Evolutionary conservation across 2,113 vertebrate species (phyloP).

Genomic region (Galemys pyrenaicus): DNA sequence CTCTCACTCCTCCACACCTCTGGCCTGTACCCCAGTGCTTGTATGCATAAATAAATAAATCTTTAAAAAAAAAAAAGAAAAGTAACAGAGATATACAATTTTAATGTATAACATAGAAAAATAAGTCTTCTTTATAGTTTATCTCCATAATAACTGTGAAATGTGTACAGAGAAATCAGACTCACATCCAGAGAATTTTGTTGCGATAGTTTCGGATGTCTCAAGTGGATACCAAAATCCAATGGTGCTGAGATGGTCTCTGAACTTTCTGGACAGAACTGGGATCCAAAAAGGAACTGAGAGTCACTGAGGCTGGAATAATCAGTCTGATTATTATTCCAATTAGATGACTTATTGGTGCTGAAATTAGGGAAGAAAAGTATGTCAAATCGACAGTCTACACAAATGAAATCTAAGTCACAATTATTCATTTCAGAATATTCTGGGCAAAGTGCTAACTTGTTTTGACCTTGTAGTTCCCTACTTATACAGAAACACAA

Average conservation of each 20-base stretch:
- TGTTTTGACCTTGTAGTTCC: conserved; percentile 6
- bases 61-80: too few relatives aligned
- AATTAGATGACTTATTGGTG: conserved; percentile 77
- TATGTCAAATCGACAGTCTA: neutral
- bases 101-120: conserved; percentile 47
- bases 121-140: conserved; percentile 7
- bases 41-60: too few relatives aligned
- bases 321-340: conserved; percentile 84
- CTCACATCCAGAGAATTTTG: conserved; percentile 93
- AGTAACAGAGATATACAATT: conserved; percentile 32
- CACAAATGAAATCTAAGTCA: conserved; percentile 46
- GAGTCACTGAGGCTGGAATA: conserved; percentile 91
- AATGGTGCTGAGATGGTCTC: conserved; percentile 85
- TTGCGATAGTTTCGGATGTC: conserved; percentile 83
- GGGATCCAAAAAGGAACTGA: conserved; percentile 93
- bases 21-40: too few relatives aligned
- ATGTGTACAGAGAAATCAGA: neutral
- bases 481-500: conserved; percentile 7
- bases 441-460: neutral
- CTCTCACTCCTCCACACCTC: too few relatives aligned
- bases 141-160: conserved; percentile 13
- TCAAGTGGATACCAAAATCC: conserved; percentile 83
- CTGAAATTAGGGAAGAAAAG: conserved; percentile 77
- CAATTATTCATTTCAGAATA: conserved; percentile 44
- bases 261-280: conserved; percentile 91